Conservation (phyloP, 2,797 vertebrate genomes). For the Myotis planiceps region DNA sequence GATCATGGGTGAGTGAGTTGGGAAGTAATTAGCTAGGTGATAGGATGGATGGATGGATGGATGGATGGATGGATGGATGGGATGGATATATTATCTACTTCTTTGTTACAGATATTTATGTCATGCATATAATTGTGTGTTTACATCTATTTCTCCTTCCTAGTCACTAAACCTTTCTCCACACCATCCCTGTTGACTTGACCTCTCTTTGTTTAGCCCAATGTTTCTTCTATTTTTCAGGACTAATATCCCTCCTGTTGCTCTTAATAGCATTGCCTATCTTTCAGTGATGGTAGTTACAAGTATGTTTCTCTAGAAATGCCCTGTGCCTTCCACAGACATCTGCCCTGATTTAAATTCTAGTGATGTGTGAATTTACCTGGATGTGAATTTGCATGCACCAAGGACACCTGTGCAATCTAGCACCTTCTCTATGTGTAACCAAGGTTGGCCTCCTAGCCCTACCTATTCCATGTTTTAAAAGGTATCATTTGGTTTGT, state of each 20-base stretch:
- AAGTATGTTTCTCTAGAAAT: neutral
- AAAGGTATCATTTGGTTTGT: constrained; percentile 14
- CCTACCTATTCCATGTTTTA: neutral
- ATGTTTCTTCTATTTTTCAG: neutral
- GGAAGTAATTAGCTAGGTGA: neutral
- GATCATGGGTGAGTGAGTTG: neutral
- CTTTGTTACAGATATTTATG: neutral
- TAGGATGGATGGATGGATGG: neutral
- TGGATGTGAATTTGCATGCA: neutral
- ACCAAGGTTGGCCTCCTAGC: neutral
- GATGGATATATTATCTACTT: neutral
- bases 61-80: neutral
- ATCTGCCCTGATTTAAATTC: constrained; percentile 39
- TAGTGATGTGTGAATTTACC: neutral
- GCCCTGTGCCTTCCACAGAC: neutral
- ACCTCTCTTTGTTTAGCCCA: neutral
- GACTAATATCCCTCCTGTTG: neutral
- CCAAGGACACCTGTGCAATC: neutral
- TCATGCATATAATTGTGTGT: neutral
- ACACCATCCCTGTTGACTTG: neutral
- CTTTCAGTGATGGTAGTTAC: neutral
- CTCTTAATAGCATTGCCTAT: neutral
- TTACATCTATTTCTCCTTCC: neutral
- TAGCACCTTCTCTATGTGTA: neutral
- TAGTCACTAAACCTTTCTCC: constrained; percentile 4